These are phyloP conservation scores for Orthosia incerta DNA, from an alignment of 2,888 invertebrate species.

Conservation along the genomic window DNA sequence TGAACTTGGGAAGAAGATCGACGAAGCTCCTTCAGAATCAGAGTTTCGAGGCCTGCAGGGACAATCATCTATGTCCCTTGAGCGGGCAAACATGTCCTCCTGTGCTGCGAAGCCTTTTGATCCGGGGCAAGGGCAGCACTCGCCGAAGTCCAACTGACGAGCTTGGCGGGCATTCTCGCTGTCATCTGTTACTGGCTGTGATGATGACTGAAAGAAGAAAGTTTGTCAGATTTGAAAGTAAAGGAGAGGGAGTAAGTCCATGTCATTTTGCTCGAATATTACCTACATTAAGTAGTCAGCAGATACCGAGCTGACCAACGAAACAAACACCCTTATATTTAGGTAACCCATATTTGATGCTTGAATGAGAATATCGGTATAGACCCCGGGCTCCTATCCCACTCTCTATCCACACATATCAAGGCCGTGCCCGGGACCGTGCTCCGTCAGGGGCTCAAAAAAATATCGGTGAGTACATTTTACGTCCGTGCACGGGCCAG, in stretches of 20 bases:
- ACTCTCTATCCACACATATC: too few species aligned
- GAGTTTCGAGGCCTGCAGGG: conserved; percentile 71
- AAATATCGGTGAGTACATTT: too few species aligned
- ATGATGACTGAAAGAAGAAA: conserved; percentile 69
- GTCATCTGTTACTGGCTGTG: conserved; percentile 73
- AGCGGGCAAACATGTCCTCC: conserved; percentile 30
- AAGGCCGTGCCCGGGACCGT: too few species aligned
- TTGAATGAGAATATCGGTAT: too few species aligned
- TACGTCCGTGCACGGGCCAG: too few species aligned
- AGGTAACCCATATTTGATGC: too few species aligned
- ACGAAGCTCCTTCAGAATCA: conserved; percentile 81
- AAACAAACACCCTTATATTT: too few species aligned
- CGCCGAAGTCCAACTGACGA: conserved; percentile 69
- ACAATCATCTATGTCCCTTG: conserved; percentile 70
- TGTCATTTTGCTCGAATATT: too few species aligned
- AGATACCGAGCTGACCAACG: not conserved
- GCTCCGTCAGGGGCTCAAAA: too few species aligned
- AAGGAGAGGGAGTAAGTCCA: too few species aligned
- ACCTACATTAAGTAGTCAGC: not conserved
- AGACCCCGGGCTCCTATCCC: too few species aligned
- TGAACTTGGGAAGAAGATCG: conserved; percentile 75
- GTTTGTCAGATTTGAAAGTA: too few species aligned
- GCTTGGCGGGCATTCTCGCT: conserved; percentile 58
- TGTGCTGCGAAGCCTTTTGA: conserved; percentile 23
- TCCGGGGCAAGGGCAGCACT: conserved; percentile 83